Conservation (phyloP, 2,797 vertebrate species). For the Megaceryle alcyon region DNA sequence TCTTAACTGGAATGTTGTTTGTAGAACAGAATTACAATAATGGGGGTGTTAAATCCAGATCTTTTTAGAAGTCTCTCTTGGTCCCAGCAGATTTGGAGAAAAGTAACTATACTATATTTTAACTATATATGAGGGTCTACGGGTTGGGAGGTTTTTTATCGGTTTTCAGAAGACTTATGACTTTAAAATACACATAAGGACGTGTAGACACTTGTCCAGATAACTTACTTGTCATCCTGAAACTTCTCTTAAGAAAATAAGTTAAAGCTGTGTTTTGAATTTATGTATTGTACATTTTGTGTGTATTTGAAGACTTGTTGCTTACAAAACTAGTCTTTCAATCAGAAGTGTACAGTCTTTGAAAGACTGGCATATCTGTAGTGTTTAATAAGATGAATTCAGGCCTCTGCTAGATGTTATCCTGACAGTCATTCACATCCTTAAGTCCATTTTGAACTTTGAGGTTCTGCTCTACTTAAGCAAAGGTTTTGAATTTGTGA, state of each 20-base stretch:
- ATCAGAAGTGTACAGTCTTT: neutral
- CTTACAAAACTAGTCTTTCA: neutral
- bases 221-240: neutral
- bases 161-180: neutral
- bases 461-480: neutral
- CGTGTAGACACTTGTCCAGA: neutral
- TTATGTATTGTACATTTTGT: neutral
- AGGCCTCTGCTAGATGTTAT: neutral
- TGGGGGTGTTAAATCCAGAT: neutral
- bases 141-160: neutral
- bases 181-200: neutral
- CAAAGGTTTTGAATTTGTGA: neutral
- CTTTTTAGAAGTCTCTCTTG: neutral
- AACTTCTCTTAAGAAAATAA: neutral
- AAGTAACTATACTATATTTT: neutral
- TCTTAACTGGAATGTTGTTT: neutral
- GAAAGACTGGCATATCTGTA: neutral
- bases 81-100: neutral
- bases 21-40: neutral
- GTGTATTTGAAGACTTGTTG: neutral
- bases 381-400: neutral
- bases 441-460: neutral
- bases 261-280: neutral
- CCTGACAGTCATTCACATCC: neutral
- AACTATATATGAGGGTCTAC: neutral